phyloP scores from a whole-genome alignment of 1,140 invertebrate genomes.

The Drosophila rufa region DNA sequence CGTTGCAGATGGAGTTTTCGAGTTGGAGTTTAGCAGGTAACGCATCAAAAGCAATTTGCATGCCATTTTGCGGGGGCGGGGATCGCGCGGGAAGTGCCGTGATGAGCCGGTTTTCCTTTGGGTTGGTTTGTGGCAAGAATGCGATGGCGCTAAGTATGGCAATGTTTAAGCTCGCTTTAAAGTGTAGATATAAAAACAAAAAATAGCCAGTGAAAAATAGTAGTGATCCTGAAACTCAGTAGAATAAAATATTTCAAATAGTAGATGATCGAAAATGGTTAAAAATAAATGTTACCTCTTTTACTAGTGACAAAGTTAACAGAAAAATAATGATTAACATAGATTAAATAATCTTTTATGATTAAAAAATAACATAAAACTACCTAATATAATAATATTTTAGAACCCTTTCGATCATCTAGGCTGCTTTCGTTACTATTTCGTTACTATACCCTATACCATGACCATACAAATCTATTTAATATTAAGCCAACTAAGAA shows the following conservation, averaged over 20 bases:
- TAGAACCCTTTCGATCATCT: not conserved
- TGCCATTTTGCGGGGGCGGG: conserved; percentile 63
- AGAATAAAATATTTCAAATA: not conserved
- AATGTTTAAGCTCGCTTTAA: conserved; percentile 50
- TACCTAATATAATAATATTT: too few relatives aligned
- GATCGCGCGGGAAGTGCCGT: not conserved
- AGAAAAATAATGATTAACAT: not conserved
- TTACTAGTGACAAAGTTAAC: not conserved
- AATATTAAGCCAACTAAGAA: not conserved
- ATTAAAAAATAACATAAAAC: not conserved
- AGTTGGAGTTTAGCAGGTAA: conserved; percentile 48
- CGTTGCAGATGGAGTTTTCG: conserved; percentile 30
- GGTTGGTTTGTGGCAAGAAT: conserved; percentile 46
- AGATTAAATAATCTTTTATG: not conserved
- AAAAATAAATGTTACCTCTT: not conserved
- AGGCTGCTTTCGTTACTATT: not conserved
- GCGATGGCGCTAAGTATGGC: conserved; percentile 74
- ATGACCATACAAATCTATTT: not conserved
- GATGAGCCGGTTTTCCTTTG: conserved; percentile 62
- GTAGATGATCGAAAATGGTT: not conserved
- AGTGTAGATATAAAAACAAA: conserved; percentile 26
- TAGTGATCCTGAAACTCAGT: not conserved
- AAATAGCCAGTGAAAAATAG: not conserved
- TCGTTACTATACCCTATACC: not conserved
- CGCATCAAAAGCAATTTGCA: conserved; percentile 83